These are phyloP conservation scores for Peromyscus attwateri DNA, from an alignment of 2,797 vertebrate species.

Conservation along the genomic window DNA sequence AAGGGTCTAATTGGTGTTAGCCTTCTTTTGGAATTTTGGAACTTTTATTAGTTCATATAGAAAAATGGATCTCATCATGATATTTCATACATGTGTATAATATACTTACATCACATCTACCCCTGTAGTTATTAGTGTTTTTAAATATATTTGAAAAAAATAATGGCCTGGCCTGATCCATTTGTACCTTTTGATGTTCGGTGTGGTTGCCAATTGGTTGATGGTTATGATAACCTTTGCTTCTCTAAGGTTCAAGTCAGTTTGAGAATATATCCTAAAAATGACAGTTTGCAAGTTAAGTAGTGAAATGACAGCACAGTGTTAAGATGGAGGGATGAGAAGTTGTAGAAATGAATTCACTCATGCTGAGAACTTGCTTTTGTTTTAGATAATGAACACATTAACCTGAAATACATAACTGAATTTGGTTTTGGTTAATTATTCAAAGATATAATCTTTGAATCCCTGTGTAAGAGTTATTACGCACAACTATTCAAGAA, in stretches of 20 bases:
- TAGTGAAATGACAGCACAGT: slow-evolving; percentile 37
- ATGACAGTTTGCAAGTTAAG: background rate
- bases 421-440: slow-evolving; percentile 69
- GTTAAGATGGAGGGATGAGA: background rate
- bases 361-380: slow-evolving; percentile 49
- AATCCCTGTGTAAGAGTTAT: slow-evolving; percentile 2
- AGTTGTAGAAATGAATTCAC: slow-evolving; percentile 63
- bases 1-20: slow-evolving; percentile 30
- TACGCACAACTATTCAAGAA: slow-evolving; percentile 30
- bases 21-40: slow-evolving; percentile 15
- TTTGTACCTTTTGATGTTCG: slow-evolving; percentile 57
- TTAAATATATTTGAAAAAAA: slow-evolving; percentile 22
- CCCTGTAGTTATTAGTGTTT: slow-evolving; percentile 39
- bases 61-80: background rate
- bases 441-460: slow-evolving; percentile 42
- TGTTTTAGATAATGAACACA: slow-evolving; percentile 24
- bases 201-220: slow-evolving; percentile 49
- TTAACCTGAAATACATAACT: slow-evolving; percentile 2
- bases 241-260: slow-evolving; percentile 22
- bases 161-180: background rate
- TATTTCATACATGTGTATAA: background rate
- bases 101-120: background rate
- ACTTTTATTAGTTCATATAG: slow-evolving; percentile 33
- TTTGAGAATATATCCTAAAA: slow-evolving; percentile 62
- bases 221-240: slow-evolving; percentile 26